Evolutionary conservation across 2,888 invertebrate genomes (phyloP), one percentile per base, ranked within the genome.

Genomic region (Idaea dimidiata): DNA sequence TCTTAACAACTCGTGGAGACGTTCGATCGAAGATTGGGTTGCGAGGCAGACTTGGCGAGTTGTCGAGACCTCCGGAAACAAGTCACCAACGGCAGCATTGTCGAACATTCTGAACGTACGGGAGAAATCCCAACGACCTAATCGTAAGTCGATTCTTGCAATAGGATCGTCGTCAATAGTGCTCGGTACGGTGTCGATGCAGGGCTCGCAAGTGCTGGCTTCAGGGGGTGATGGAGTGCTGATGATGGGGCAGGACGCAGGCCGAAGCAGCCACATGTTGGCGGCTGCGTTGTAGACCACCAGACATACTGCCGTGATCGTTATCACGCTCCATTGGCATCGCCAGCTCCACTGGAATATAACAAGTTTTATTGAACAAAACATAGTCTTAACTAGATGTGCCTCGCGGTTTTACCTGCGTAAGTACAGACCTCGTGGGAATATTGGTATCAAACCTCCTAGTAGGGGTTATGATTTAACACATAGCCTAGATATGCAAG

Each of bases 21-120:
- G 94, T 76, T 98, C 98, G 59, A 98, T 93, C 0, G 97, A 97
- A 73, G 96, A 96, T 83, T 98, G 97, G 0, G 97, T 97, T 1
- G 97, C 97, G 64, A 98, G 85, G 73, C 96, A 96, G 16, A 96
- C 95, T 17, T 88, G 88, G 63, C 93, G 93, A 16, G 87, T 83
- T n/a, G 92, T 83, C 16, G 95, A 95, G 5, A 95, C 76, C 17
- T 94, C 93, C 0, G 92, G 84, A 75, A 94, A 97, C 66, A 93
- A 88, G 4, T 94, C 94, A 0, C 97, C 97, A 0, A 95, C 93
- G 0, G 95, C 81, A 0, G 95, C 95, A 75, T 95, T 95, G 81
- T 97, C 97, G 82, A 95, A 96, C 72, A 95, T 93, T 75, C 94
- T 95, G 81, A 95, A 97, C 16, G 95, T 83, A 17, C 95, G 92